Conservation (phyloP, 2,113 vertebrate species). For the Seriola quinqueradiata region DNA sequence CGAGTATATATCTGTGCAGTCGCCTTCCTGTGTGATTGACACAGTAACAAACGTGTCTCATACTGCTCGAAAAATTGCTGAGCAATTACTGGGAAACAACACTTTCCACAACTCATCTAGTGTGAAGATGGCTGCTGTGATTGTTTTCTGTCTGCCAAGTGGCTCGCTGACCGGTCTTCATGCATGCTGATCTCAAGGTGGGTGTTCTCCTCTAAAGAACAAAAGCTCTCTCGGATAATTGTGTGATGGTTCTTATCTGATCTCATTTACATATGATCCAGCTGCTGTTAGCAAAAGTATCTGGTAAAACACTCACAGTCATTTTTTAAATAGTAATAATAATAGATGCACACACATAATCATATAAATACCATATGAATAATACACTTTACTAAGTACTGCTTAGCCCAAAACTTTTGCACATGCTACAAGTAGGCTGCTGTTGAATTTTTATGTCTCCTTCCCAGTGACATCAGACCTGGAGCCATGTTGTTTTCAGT, state of each 20-base stretch:
- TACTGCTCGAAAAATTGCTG: conserved; percentile 13
- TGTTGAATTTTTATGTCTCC: too few relatives aligned
- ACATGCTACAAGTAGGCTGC: too few relatives aligned
- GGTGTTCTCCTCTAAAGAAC: not conserved
- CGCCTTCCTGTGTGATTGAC: not conserved
- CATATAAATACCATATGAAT: too few relatives aligned
- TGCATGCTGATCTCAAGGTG: conserved; percentile 15
- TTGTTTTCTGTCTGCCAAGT: conserved; percentile 34
- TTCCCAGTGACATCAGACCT: too few relatives aligned
- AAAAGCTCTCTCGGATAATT: not conserved
- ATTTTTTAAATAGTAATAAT: too few relatives aligned
- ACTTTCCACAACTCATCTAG: conserved; percentile 29
- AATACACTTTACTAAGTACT: too few relatives aligned
- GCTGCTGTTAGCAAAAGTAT: not conserved
- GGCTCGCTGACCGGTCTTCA: not conserved
- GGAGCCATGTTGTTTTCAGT: too few relatives aligned
- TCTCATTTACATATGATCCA: not conserved
- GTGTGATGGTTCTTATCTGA: not conserved
- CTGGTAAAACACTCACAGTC: too few relatives aligned
- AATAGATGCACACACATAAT: too few relatives aligned
- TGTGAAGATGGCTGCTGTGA: conserved; percentile 34
- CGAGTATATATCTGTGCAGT: conserved; percentile 9
- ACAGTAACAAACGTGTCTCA: conserved; percentile 15
- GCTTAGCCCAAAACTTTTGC: too few relatives aligned
- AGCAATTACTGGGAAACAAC: conserved; percentile 36